phyloP scores from a whole-genome alignment of 2,113 vertebrate species.

The Amblyopsis rosae region DNA sequence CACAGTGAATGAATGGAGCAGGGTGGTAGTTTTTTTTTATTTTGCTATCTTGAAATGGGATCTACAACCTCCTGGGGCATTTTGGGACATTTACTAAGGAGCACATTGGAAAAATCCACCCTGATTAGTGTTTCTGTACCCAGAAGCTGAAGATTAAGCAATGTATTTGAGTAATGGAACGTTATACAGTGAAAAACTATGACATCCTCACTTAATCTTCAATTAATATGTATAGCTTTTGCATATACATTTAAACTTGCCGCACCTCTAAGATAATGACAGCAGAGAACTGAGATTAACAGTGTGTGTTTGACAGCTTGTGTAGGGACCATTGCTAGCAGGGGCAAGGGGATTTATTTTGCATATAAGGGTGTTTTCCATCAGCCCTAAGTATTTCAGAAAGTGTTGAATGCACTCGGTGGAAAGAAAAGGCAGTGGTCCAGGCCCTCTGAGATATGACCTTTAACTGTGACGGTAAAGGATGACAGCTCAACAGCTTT shows the following conservation, averaged over 20 bases:
- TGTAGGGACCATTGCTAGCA: background rate
- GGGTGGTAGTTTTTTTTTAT: background rate
- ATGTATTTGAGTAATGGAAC: background rate
- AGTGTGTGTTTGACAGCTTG: background rate
- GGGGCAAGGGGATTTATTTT: conserved; percentile 4
- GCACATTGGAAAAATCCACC: conserved; percentile 8
- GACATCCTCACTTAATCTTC: background rate
- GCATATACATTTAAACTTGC: background rate
- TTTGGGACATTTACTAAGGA: conserved; percentile 19
- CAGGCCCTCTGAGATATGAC: conserved; percentile 31
- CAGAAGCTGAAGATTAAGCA: background rate
- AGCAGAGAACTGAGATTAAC: background rate
- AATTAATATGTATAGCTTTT: background rate
- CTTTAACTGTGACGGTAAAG: conserved; percentile 39
- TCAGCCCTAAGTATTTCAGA: conserved; percentile 28
- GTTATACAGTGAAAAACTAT: background rate
- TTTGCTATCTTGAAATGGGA: conserved; percentile 17
- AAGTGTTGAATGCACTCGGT: conserved; percentile 10
- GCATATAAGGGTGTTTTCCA: conserved; percentile 18
- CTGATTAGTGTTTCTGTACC: conserved; percentile 25
- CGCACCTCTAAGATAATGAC: background rate
- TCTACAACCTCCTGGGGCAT: conserved; percentile 19
- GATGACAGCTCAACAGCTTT: conserved; percentile 22
- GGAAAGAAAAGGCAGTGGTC: conserved; percentile 5
- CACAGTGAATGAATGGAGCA: conserved; percentile 58